Evolutionary conservation across 2,113 vertebrate genomes (phyloP), one percentile per base, ranked within the genome.

Genomic region (Cyanoderma ruficeps): DNA sequence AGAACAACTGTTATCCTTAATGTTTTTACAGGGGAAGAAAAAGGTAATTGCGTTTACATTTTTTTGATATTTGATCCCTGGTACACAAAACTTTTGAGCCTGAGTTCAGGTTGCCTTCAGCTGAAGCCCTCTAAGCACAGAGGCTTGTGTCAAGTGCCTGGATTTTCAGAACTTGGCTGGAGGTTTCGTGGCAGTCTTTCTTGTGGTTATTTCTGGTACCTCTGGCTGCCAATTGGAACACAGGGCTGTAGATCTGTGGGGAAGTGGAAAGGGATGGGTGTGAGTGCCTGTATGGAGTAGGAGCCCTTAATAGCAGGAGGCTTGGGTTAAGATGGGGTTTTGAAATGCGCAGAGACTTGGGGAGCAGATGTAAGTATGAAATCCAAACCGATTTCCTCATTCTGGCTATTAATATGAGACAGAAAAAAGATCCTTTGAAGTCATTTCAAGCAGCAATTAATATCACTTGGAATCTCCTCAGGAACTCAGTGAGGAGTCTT

Each of bases 171-270:
- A 92, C 88, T 95, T 96, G 96, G 93, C 96, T 49, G 80, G 83
- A 46, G 86, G 28, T 60, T 86, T 46, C 16, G 3, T 92, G 88
- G 86, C 92, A 95, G 88, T 49, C 86, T 96, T 96, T 96, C 94
- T 96, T 92, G 96, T 87, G 93, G 85, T 96, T 96, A 94, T 96
- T 97, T 92, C 86, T 95, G 90, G 92, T 87, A 93, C 68, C 76
- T 55, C 71, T 59, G 80, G 76, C 90, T 92, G 92, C 94, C 93
- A 94, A 18, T 64, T 96, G 92, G 93, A 96, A 94, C 14, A 1
- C 7, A 7, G 83, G 68, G 83, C 77, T 56, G 7, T 6, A 71
- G 93, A 68, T 89, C 68, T 3, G 52, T 75, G 83, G 89, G 92
- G 92, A 96, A 96, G 79, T 79, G 90, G 92, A 78, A 90, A 64